Evolutionary conservation across 2,888 invertebrate species (phyloP).

Genomic region (Tuta absoluta): DNA sequence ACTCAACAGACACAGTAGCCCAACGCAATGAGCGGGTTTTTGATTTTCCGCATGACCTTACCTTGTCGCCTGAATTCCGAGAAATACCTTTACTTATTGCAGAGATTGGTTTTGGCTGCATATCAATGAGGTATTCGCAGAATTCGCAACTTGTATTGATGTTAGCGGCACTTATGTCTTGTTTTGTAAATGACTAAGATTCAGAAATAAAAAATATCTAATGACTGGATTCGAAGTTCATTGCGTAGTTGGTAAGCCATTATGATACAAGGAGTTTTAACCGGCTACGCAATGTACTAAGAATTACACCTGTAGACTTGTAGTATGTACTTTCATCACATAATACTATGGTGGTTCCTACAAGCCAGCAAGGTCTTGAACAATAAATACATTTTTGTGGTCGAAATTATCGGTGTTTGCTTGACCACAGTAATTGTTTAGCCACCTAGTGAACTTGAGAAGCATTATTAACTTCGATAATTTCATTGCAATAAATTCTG

Average conservation of each 20-base stretch:
- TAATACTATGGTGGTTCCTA: no score
- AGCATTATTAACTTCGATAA: neutral
- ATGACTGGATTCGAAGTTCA: no score
- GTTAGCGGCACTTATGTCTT: constrained; percentile 2
- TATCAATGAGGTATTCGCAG: constrained; percentile 1
- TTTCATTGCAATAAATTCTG: neutral
- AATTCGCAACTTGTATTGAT: neutral
- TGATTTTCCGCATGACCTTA: constrained; percentile 14
- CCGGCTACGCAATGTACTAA: no score
- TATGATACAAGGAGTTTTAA: no score
- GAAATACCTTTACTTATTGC: neutral
- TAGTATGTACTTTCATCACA: no score
- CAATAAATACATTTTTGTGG: neutral
- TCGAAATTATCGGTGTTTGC: neutral
- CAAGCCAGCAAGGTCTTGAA: no score
- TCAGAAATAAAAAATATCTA: neutral
- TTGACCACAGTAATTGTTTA: neutral
- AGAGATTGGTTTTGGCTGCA: constrained; percentile 7
- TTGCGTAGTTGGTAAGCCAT: no score
- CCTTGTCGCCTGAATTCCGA: constrained; percentile 9
- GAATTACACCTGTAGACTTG: no score
- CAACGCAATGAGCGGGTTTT: neutral
- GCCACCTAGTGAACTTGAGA: neutral
- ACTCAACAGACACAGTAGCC: neutral
- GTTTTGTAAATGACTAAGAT: neutral